Base-by-base conservation (phyloP, 23 tunicate species). In the Ascidia mentula region DNA sequence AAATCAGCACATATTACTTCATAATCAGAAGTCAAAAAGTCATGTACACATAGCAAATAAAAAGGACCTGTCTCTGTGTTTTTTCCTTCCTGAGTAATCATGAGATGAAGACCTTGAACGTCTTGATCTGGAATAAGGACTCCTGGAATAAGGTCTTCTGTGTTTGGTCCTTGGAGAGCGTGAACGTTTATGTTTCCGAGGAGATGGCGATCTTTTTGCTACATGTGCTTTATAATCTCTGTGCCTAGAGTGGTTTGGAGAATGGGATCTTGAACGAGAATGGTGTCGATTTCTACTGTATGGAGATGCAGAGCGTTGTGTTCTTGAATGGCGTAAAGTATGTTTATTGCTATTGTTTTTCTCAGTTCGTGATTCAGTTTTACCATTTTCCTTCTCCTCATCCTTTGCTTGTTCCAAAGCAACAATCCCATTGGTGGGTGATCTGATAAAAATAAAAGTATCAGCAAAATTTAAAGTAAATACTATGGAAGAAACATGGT, bases 131-230 rank as follows among this genome's bases (percentile, higher is more conserved):
- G 34, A 38, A n/a, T 9, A 32, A 37, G 59, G 0, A 9, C 38
- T 75, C 13, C 35, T 31, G 0, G 59, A 40, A 17, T 33, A 20
- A 18, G 38, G 35, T 35, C 84, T 38, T 65, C 75, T 37, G 24
- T 69, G 79, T 59, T 80, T 36, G 36, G 34, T 74, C 34, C 71
- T 77, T 32, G 87, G 87, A 15, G 87, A 82, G 0, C 40, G 69
- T 28, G 87, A 74, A 6, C 30, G 18, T 70, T 36, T 33, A 22
- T 22, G 74, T 9, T 36, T 70, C 30, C 74, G 31, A 1, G 74
- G 74, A 18, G 74, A 70, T 30, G 36, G 24, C 30, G 74, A 70
- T 18, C 74, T 70, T 6, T 36, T 33, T 35, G 37, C 31, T 30
- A 18, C 22, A 17, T 70, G 74, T 6, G 74, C n/a, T 70, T 36